Evolutionary conservation across 2,888 invertebrate species (phyloP).

Genomic region (Lacanobia oleracea): DNA sequence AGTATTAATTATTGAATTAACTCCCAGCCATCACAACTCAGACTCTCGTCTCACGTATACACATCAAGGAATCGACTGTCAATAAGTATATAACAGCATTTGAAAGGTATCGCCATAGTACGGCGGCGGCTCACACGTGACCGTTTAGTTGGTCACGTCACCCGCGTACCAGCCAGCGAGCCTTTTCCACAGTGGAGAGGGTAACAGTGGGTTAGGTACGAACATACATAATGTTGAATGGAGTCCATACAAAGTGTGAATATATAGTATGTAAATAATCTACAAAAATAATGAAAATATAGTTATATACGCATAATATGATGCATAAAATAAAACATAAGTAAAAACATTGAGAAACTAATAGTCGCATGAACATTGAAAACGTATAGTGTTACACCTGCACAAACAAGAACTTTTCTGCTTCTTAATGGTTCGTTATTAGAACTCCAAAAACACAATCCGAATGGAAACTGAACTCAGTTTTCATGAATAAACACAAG

Average conservation of each 20-base stretch:
- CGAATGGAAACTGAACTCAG: no score
- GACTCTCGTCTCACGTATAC: constrained; percentile 9
- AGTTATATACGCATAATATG: no score
- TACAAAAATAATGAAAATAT: no score
- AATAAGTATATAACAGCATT: constrained; percentile 33
- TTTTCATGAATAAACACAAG: neutral
- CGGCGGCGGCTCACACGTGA: constrained; percentile 67
- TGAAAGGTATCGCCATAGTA: constrained; percentile 59
- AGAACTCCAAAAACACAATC: no score
- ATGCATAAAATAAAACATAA: no score
- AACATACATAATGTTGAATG: neutral
- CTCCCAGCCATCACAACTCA: neutral
- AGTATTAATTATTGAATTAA: no score
- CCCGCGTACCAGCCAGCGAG: constrained; percentile 33
- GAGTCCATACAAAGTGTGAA: neutral
- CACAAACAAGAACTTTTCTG: no score
- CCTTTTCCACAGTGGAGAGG: neutral
- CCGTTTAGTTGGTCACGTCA: constrained; percentile 69
- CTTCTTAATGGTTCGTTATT: no score
- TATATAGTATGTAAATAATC: no score
- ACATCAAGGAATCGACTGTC: constrained; percentile 53
- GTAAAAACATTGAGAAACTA: no score
- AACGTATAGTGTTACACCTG: no score
- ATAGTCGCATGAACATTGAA: no score
- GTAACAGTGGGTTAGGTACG: neutral